Evolutionary conservation across 2,797 vertebrate genomes (phyloP).

Genomic region (Acipenser oxyrinchus): DNA sequence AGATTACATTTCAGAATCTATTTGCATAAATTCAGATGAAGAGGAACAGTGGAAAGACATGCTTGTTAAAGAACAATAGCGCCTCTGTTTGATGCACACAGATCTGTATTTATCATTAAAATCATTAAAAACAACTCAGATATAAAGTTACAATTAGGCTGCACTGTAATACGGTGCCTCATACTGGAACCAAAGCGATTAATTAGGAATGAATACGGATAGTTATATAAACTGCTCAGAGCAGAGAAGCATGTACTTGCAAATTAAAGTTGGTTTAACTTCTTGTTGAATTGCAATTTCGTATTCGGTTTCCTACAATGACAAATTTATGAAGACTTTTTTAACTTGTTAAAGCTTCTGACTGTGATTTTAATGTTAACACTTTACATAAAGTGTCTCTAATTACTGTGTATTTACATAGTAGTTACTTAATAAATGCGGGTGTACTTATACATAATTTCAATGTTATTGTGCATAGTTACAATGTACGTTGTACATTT

Average conservation of each 20-base stretch:
- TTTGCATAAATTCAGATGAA: conserved; percentile 27
- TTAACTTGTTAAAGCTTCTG: too few relatives aligned
- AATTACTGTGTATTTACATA: too few relatives aligned
- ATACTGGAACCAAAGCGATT: conserved; percentile 18
- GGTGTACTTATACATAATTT: too few relatives aligned
- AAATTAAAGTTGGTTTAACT: neutral
- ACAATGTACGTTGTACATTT: too few relatives aligned
- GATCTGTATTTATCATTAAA: conserved; percentile 13
- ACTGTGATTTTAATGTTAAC: too few relatives aligned
- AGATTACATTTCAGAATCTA: conserved; percentile 25
- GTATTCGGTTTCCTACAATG: too few relatives aligned
- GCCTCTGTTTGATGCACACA: conserved; percentile 8
- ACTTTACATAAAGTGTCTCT: too few relatives aligned
- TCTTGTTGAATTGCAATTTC: too few relatives aligned
- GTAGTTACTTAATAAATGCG: too few relatives aligned
- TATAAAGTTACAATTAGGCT: conserved; percentile 5
- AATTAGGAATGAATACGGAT: conserved; percentile 10
- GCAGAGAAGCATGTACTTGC: neutral
- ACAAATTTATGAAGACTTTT: too few relatives aligned
- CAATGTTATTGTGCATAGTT: too few relatives aligned
- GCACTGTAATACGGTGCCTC: conserved; percentile 13
- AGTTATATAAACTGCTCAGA: conserved; percentile 2
- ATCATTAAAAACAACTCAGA: neutral
- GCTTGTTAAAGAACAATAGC: conserved; percentile 10
- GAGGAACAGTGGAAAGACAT: neutral